phyloP scores from a whole-genome alignment of 2,797 vertebrate genomes.

The Enteromius radiatus region DNA sequence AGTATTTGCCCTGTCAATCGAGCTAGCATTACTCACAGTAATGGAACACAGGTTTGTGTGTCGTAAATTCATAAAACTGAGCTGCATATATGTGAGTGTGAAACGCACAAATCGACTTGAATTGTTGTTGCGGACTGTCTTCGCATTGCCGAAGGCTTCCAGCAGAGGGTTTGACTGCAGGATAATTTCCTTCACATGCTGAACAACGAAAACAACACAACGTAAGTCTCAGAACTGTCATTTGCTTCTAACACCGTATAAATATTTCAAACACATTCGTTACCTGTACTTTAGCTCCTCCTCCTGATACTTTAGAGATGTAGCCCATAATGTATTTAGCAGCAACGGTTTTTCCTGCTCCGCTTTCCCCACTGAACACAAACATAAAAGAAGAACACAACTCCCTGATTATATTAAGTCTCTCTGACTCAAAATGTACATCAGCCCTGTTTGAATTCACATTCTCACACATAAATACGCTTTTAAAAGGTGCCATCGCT shows the following conservation, averaged over 20 bases:
- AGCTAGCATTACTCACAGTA: slow-evolving; percentile 17
- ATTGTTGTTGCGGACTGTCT: slow-evolving; percentile 97
- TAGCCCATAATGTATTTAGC: slow-evolving; percentile 99
- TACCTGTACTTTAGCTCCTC: slow-evolving; percentile 97
- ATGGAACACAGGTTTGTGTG: not conserved
- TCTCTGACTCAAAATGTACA: not conserved
- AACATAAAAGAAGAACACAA: slow-evolving; percentile 5
- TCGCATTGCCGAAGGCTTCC: slow-evolving; percentile 97
- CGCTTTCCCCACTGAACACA: slow-evolving; percentile 88
- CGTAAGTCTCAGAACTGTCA: not conserved
- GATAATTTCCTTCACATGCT: slow-evolving; percentile 99
- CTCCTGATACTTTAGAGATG: slow-evolving; percentile 97
- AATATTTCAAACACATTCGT: not conserved
- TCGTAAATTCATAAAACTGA: slow-evolving; percentile 1
- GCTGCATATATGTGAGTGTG: not conserved
- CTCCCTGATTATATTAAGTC: not conserved
- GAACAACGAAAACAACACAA: slow-evolving; percentile 49
- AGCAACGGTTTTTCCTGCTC: slow-evolving; percentile 96
- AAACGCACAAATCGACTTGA: slow-evolving; percentile 96
- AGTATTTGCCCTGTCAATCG: slow-evolving; percentile 90
- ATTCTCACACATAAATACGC: slow-evolving; percentile 11
- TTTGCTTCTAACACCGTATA: not conserved
- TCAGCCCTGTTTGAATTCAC: not conserved
- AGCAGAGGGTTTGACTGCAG: slow-evolving; percentile 95
- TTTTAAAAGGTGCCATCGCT: not conserved